Conservation (phyloP, 2,113 vertebrate genomes). For the Podocnemis expansa region DNA sequence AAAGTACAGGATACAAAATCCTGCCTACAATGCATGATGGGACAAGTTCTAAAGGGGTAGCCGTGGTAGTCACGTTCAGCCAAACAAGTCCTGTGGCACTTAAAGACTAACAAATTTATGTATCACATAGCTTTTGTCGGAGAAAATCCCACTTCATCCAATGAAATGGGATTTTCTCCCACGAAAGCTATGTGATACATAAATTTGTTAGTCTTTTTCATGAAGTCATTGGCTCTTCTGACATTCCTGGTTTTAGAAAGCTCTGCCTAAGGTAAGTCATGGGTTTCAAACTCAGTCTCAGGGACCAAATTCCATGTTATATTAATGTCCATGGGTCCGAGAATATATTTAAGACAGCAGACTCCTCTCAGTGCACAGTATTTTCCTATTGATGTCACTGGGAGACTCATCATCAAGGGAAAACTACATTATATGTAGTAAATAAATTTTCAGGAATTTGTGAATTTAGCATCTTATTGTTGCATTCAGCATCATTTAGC, state of each 20-base stretch:
- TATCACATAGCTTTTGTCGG: too few species aligned
- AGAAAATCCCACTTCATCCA: too few species aligned
- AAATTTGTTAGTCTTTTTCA: too few species aligned
- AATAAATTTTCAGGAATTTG: background rate
- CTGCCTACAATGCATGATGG: background rate
- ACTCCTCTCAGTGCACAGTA: background rate
- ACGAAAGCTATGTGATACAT: too few species aligned
- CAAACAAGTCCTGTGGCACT: too few species aligned
- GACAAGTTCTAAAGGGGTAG: too few species aligned
- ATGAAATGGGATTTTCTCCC: too few species aligned
- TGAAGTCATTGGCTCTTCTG: background rate
- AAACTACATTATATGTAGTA: background rate
- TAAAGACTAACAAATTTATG: too few species aligned
- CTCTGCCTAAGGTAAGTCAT: background rate
- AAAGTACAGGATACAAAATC: background rate
- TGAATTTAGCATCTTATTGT: background rate
- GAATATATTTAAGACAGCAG: background rate
- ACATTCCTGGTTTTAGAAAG: background rate
- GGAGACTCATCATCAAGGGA: background rate
- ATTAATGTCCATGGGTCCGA: background rate
- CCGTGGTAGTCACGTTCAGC: too few species aligned
- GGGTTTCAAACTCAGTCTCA: background rate
- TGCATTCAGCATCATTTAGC: background rate
- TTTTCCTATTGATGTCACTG: background rate
- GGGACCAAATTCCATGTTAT: background rate